Evolutionary conservation across 2,797 vertebrate genomes (phyloP).

Genomic region (Propithecus deckenii): DNA sequence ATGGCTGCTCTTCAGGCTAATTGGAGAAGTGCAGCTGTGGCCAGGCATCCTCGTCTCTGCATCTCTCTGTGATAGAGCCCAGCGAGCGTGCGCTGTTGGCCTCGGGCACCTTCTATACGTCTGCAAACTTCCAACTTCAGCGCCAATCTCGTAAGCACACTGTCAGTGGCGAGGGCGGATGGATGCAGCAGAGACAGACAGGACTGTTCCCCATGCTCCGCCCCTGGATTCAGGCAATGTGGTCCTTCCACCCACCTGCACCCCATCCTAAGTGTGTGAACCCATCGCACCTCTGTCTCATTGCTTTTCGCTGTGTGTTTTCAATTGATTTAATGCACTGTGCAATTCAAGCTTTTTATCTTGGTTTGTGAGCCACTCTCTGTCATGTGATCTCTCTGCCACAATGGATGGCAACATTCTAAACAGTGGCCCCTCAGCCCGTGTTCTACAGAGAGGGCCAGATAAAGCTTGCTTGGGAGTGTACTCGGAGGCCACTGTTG

Average conservation of each 20-base stretch:
- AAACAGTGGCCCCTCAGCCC: background rate
- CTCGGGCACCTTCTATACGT: background rate
- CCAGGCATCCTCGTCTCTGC: background rate
- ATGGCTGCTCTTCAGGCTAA: background rate
- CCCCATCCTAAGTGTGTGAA: background rate
- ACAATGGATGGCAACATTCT: background rate
- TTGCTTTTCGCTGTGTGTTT: background rate
- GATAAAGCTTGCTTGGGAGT: background rate
- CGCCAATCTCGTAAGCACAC: background rate
- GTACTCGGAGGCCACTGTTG: background rate
- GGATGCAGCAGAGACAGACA: background rate
- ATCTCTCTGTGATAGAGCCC: background rate
- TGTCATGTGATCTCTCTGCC: background rate
- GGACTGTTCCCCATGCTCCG: background rate
- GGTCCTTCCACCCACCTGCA: background rate
- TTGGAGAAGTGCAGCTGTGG: background rate
- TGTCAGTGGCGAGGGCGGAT: background rate
- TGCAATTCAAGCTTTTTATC: background rate
- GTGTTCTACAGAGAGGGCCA: background rate
- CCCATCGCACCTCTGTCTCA: too few species aligned
- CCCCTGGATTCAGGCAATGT: background rate
- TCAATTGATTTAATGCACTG: background rate
- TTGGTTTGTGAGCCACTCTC: background rate
- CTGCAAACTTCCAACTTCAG: constrained; percentile 6
- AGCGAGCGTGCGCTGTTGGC: background rate